Base-by-base conservation (phyloP, 2,113 vertebrate genomes). In the Garra rufa region DNA sequence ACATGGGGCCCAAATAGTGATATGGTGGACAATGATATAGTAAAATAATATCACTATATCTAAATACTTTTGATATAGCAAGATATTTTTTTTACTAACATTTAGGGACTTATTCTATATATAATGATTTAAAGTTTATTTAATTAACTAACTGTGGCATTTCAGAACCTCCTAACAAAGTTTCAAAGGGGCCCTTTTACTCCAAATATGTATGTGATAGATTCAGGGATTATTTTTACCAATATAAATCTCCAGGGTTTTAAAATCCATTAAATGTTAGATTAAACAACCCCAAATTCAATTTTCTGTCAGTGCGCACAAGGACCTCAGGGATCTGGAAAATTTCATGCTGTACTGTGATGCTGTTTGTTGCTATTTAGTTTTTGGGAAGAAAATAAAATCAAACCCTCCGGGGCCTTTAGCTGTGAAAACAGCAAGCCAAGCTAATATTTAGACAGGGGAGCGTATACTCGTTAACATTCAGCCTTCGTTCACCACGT, bases 261-360 rank as follows among this genome's bases (percentile, higher is more conserved):
- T 14, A 71, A 71, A 71, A 44, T 69, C 24, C n/a, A 44, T 71
- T 44, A 24, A 43, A 24, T 13, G 38, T 38, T 44, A 44, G 21
- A 71, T 44, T n/a, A 71, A 71, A 43, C 69, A 43, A 71, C 69
- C 30, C 11, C 41, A 71, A 71, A 71, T 71, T 71, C 69, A 71
- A 44, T 24, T 38, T 71, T 41, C 65, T 41, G 9, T n/a, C 34
- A 69, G 30, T 19, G 6, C 41, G 1, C 6, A 14, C 41, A 44
- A 24, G 3, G 11, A 44, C 69, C 38, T 73, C 69, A 73, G 69
- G 69, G 69, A 71, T 71, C 21, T 24, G 69, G 41, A 14, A 44
- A 24, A 71, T 44, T 24, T 44, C 69, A 71, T 26, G 21, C n/a
- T 71, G 41, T 14, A 44, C 21, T 71, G 4, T 71, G 69, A 24